Evolutionary conservation across 2,797 vertebrate genomes (phyloP).

Genomic region (Sebastes steindachneri): DNA sequence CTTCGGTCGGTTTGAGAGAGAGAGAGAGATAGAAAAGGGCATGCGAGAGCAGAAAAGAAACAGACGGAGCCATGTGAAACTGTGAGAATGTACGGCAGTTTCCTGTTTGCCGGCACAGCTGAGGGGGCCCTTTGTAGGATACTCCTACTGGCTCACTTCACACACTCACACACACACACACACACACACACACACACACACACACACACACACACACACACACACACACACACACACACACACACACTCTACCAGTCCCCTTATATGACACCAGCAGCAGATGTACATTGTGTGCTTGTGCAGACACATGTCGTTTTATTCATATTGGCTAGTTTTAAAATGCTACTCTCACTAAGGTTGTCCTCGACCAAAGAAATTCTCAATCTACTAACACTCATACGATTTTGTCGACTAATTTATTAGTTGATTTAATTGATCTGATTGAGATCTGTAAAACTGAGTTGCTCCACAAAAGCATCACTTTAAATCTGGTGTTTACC

Average conservation of each 20-base stretch:
- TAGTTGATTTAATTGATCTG: too few relatives aligned
- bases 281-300: constrained; percentile 19
- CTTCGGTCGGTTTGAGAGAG: constrained; percentile 27
- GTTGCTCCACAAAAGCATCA: too few relatives aligned
- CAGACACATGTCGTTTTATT: constrained; percentile 26
- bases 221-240: background rate
- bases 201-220: background rate
- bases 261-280: constrained; percentile 28
- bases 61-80: constrained; percentile 61
- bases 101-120: constrained; percentile 78
- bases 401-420: too few relatives aligned
- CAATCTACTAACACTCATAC: too few relatives aligned
- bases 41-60: constrained; percentile 39
- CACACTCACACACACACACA: too few relatives aligned
- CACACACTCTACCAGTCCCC: constrained; percentile 11
- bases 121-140: constrained; percentile 70
- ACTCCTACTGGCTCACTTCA: constrained; percentile 51
- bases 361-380: too few relatives aligned
- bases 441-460: too few relatives aligned
- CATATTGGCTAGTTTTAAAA: background rate
- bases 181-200: background rate
- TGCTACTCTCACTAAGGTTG: background rate
- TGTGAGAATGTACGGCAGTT: constrained; percentile 69
- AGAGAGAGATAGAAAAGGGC: constrained; percentile 13
- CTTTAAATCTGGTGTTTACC: too few relatives aligned